A percentile compares a stretch with the other conserved stretches of the same genome.
phyloP scores from a whole-genome alignment of 2,888 invertebrate genomes.

The Alloscopus bannaensis region DNA sequence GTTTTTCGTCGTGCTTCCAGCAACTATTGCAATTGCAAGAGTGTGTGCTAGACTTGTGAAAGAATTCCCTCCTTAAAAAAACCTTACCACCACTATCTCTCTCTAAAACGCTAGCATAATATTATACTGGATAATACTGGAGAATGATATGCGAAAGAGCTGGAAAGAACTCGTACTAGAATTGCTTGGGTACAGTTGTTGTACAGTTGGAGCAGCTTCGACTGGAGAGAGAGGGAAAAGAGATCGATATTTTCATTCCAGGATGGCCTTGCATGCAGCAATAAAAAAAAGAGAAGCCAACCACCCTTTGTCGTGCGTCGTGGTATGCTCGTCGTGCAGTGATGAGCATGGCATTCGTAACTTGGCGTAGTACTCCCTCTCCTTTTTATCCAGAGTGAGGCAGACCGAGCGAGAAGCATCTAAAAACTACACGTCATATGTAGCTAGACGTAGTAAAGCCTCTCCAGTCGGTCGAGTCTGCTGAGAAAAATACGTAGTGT shows the following conservation, averaged over 20 bases:
- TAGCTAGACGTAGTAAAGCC: neutral
- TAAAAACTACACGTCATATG: neutral
- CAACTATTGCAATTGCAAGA: constrained; percentile 17
- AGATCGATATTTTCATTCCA: constrained; percentile 58
- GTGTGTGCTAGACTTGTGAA: constrained; percentile 11
- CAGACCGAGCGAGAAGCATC: no score
- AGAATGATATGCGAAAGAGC: no score
- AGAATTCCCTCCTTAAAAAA: constrained; percentile 46
- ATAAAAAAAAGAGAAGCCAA: constrained; percentile 64
- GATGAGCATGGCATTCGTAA: neutral
- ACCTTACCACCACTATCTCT: neutral
- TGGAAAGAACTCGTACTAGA: no score
- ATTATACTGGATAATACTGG: no score
- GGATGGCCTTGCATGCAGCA: constrained; percentile 63
- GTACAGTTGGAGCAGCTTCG: no score
- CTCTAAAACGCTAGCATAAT: no score
- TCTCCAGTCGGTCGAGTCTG: neutral
- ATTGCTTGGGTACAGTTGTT: no score
- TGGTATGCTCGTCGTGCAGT: constrained; percentile 9
- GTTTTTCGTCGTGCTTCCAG: constrained; percentile 15
- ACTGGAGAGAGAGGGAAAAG: neutral
- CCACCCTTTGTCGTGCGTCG: constrained; percentile 52
- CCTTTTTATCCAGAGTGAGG: no score
- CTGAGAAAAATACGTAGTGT: neutral
- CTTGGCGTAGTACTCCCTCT: neutral